Evolutionary conservation across 2,888 invertebrate genomes (phyloP), one percentile per base, ranked within the genome.

Genomic region (Mimas tiliae): DNA sequence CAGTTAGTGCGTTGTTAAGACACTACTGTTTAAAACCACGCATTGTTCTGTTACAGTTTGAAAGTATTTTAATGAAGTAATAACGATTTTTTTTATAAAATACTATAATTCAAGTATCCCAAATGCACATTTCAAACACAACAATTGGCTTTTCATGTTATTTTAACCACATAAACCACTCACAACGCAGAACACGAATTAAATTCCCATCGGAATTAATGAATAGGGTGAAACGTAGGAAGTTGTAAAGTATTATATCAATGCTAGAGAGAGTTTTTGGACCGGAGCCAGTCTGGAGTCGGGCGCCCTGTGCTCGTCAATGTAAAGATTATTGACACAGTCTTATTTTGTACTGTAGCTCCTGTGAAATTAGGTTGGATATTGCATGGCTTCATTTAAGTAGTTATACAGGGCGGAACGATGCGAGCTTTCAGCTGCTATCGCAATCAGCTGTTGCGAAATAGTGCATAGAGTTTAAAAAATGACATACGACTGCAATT

Each of bases 161-260:
- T 42, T 58, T 58, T 42, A 58, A 58, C 38, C 58, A 58, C 53
- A 42, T 19, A 58, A 58, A 58, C 58, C 58, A 42, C 58, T 58
- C 19, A 19, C 42, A 42, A 58, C 42, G 12, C 19, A 58, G 42
- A 38, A 58, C 42, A 58, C 58, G 42, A 58, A 58, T 58, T 58
- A 58, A 58, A 58, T 38, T 58, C 58, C 58, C 58, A 11, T 4
- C 38, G 65, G 68, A 68, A 67, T 68, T 69, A 70, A 68, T 70
- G 67, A 63, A 64, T 66, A 63, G 58, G 67, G 66, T 63, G 66
- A 69, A 64, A 50, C 66, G 65, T 63, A 53, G 67, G 65, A 65
- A 68, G 65, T 67, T 64, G 68, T 68, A 71, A 70, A 72, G 68
- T 66, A 66, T 65, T 55, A 65, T 67, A 70, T 71, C 72, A 69